phyloP scores from a whole-genome alignment of 2,888 invertebrate species.

The Sycophila texana region DNA sequence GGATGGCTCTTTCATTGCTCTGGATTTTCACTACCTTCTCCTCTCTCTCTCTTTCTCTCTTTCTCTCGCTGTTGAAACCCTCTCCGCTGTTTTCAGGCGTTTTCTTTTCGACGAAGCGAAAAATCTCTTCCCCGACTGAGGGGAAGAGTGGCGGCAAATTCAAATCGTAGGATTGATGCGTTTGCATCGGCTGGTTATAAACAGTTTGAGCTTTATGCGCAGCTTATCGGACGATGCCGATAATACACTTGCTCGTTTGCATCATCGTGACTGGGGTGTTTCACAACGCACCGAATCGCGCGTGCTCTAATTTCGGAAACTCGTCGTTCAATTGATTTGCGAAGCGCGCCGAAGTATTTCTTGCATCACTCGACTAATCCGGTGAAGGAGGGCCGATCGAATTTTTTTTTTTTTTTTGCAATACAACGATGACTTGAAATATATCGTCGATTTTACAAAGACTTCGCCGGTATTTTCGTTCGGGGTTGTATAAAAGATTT shows the following conservation, averaged over 20 bases:
- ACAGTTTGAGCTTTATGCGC: background rate
- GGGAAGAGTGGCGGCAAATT: background rate
- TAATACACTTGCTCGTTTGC: constrained; percentile 20
- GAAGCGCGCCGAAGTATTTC: background rate
- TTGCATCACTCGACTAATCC: background rate
- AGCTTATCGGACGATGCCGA: background rate
- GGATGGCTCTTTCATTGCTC: constrained; percentile 7
- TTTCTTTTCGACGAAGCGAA: background rate
- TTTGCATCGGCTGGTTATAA: background rate
- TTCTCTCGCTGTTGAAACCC: background rate
- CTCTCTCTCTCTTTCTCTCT: background rate
- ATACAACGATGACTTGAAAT: too few relatives aligned
- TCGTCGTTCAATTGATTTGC: background rate
- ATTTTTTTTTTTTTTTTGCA: too few relatives aligned
- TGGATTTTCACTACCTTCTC: constrained; percentile 7
- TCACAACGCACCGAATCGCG: too few relatives aligned
- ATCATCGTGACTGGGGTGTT: constrained; percentile 25
- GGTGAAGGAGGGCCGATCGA: too few relatives aligned
- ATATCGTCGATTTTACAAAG: background rate
- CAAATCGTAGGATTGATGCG: background rate
- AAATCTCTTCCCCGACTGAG: background rate
- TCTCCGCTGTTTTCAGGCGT: background rate
- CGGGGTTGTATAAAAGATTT: too few relatives aligned
- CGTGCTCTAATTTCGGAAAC: too few relatives aligned
- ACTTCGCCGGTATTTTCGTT: too few relatives aligned